A percentile compares a stretch with the other conserved stretches of the same genome.
Evolutionary conservation across 2,113 vertebrate species (phyloP).

Genomic region (Seriola rivoliana): DNA sequence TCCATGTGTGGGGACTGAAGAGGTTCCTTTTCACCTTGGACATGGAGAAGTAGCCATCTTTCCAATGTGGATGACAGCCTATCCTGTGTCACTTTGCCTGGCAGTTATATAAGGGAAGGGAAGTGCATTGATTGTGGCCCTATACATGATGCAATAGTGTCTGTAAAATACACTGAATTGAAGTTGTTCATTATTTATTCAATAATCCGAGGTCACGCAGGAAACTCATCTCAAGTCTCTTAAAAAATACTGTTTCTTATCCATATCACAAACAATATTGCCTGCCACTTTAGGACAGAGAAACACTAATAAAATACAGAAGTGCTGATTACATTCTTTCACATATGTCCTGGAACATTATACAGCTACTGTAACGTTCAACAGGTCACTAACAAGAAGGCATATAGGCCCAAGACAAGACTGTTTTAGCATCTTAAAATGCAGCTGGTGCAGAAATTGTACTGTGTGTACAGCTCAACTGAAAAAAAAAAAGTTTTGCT

Average conservation of each 20-base stretch:
- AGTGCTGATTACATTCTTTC: neutral
- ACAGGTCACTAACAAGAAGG: neutral
- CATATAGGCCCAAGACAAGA: neutral
- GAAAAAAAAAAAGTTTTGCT: neutral
- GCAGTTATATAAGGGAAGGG: neutral
- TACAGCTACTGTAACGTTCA: neutral
- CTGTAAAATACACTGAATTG: neutral
- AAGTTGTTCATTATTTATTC: neutral
- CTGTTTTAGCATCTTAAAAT: neutral
- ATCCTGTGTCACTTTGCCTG: constrained; percentile 22
- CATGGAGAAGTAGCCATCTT: constrained; percentile 1
- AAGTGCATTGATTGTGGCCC: no score
- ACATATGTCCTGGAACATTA: neutral
- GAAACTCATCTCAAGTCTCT: no score
- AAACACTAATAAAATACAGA: neutral
- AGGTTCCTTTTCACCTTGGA: constrained; percentile 40
- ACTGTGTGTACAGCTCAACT: neutral
- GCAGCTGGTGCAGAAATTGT: neutral
- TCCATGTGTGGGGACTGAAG: constrained; percentile 34
- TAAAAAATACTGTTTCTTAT: neutral
- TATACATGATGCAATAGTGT: neutral
- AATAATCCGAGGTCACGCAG: neutral
- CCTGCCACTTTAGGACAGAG: neutral
- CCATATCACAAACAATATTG: neutral
- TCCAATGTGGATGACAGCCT: constrained; percentile 24